Base-by-base conservation (phyloP, 2,888 invertebrate genomes). In the Ectemnius lituratus region DNA sequence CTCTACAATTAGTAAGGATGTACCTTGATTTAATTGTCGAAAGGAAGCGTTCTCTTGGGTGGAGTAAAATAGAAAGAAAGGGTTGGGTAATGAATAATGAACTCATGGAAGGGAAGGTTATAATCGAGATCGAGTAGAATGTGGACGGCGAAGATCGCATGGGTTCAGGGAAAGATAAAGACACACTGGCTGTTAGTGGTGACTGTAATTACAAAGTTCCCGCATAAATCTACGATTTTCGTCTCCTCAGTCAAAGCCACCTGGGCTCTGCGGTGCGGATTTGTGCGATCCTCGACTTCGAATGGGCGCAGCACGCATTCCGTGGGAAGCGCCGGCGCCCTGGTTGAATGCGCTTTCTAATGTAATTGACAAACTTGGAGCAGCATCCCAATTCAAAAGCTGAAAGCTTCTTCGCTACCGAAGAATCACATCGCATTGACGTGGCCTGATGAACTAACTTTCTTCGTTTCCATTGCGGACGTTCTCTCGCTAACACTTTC, bases 281-380 rank as follows among this genome's bases (percentile, higher is more conserved):
- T 37, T 16, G 16, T 16, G 16, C 4, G 16, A 52, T 16, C 52
- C 52, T 16, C 16, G 16, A 16, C 16, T 52, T 16, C 16, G 52
- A 52, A 52, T 14, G 14, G 37, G 37, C 52, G 14, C 69, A 27
- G 56, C 73, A 57, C 64, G 64, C 64, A 73, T 73, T 73, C 69
- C 59, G 69, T 60, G 59, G 69, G 61, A 11, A 37, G 37, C 37
- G 37, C 8, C 8, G 37, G 0, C 8, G 8, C 37, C 8, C 62
- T 4, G 70, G 66, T 62, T 71, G 66, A 70, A 73, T 71, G 70
- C 66, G 57, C 72, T 67, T 67, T 37, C 37, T 49, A 70, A 75
- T 72, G 63, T 75, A 72, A 72, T 75, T 75, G 67, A 75, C 72
- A 67, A 73, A 73, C 70, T 71, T 73, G 57, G 64, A 49, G 70